Base-by-base conservation (phyloP, 2,113 vertebrate species). In the Diadophis punctatus region DNA sequence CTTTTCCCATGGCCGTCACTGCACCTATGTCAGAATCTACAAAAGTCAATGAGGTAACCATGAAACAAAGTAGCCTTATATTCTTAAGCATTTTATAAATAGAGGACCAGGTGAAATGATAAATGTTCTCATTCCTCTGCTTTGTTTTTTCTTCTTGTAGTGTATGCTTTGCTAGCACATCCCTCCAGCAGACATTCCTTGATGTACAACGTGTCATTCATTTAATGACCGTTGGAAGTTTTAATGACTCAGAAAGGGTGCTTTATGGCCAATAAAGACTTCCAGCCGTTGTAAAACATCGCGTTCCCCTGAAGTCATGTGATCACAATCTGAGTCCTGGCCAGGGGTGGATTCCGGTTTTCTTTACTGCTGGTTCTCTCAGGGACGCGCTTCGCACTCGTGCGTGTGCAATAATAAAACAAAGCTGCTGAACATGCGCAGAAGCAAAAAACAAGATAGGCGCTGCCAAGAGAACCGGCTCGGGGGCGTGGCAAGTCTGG, bases 31-130 rank as follows among this genome's bases (percentile, higher is more conserved):
- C 97, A 94, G 98, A 99, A 91, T 97, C 97, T 88, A 93, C 96
- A 94, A 99, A 97, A 95, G 97, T 96, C 91, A 98, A 99, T 96
- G 99, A 99, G 98, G 99, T 99, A 98, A 97, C 93, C 80, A 92
- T n/a, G 91, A 85, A 86, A 88, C 52, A 86, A 80, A 18, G 68
- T 22, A 80, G 34, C 68, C 34, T 39, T 80, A 80, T 39, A 80
- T 80, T 39, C 68, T 80, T 80, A 80, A 80, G 18, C 18, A 80
- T 80, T 84, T 84, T 89, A n/a, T 25, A 25, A 58, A 16, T 85
- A 43, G 27, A 53, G 25, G 55, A 22, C 27, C 12, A 55, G 14
- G 1, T 39, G 12, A 34, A 55, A 30, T 80, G 39, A 51, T 20
- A 91, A 53, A 53, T 25, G 14, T 52, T 86, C 49, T 52, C 8